These are phyloP conservation scores for Diabrotica undecimpunctata DNA, from an alignment of 1,140 invertebrate species.

Conservation along the genomic window DNA sequence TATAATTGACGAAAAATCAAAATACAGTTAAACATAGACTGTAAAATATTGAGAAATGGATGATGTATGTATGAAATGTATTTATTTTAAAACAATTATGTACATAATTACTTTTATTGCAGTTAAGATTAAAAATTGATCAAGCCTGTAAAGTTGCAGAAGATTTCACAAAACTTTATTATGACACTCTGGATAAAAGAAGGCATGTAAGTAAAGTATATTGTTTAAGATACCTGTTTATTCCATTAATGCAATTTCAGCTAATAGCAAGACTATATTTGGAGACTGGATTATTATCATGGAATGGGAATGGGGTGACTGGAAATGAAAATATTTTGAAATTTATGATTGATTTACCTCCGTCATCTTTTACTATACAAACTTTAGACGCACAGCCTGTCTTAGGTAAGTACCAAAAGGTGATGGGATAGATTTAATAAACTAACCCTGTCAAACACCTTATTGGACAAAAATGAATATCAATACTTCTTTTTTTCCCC, in stretches of 20 bases:
- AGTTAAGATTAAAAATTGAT: constrained; percentile 58
- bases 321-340: constrained; percentile 75
- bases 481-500: no score
- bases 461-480: no score
- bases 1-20: no score
- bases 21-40: no score
- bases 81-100: background rate
- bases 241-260: constrained; percentile 47
- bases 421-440: no score
- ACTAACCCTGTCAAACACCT: no score
- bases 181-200: constrained; percentile 75
- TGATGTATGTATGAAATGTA: no score
- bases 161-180: constrained; percentile 79
- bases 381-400: constrained; percentile 78
- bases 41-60: no score
- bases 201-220: constrained; percentile 63
- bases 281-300: constrained; percentile 73
- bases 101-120: constrained; percentile 13
- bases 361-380: constrained; percentile 63
- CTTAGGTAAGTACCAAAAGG: constrained; percentile 53
- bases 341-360: constrained; percentile 71
- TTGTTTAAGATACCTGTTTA: no score
- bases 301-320: constrained; percentile 78
- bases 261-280: constrained; percentile 73
- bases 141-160: constrained; percentile 72